Conservation (phyloP, 2,113 vertebrate genomes). For the Peromyscus californicus region DNA sequence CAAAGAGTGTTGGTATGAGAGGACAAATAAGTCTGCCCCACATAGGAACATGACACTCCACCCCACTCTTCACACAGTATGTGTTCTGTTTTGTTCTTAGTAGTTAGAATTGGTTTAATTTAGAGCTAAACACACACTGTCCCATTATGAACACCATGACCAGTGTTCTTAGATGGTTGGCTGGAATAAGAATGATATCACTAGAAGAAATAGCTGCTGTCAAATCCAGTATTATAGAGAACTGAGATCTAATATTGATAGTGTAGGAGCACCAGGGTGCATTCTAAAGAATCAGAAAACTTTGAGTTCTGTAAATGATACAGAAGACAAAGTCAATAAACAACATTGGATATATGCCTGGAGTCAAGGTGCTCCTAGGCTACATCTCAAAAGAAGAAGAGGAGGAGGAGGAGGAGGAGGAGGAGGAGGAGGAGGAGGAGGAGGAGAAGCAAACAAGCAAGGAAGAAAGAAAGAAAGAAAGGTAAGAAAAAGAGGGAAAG, state of each 20-base stretch:
- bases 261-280: background rate
- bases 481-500: no score
- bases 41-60: fast-evolving
- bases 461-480: no score
- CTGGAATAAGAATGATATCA: background rate
- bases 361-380: background rate
- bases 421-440: no score
- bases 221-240: background rate
- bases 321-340: background rate
- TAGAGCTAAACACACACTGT: background rate
- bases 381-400: background rate
- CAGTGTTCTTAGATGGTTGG: background rate
- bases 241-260: background rate
- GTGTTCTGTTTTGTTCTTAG: background rate
- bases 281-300: background rate
- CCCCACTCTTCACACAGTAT: background rate
- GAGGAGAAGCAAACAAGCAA: no score
- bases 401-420: fast-evolving
- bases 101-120: background rate
- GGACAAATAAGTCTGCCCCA: background rate
- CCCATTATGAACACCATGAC: background rate
- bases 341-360: no score
- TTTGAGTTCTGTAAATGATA: background rate
- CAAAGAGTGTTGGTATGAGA: background rate
- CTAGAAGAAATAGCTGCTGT: background rate